These are phyloP conservation scores for Prionchulus punctatus DNA, from an alignment of 2,888 invertebrate species.

Conservation along the genomic window DNA sequence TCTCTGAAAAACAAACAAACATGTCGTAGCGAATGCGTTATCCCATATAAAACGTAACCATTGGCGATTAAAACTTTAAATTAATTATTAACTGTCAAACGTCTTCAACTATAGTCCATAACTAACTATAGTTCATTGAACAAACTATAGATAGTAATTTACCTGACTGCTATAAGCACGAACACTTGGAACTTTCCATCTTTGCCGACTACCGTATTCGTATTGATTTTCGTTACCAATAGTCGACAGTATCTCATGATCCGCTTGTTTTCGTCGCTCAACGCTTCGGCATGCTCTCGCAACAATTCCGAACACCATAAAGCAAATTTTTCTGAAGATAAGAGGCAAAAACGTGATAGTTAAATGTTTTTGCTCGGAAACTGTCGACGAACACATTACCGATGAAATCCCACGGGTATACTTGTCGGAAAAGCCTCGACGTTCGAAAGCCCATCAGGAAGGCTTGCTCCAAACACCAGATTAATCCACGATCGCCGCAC, in stretches of 20 bases:
- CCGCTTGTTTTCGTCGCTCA: conserved; percentile 39
- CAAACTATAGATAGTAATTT: conserved; percentile 17
- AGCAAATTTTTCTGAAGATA: conserved; percentile 19
- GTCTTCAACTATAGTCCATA: too few species aligned
- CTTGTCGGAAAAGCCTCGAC: conserved; percentile 74
- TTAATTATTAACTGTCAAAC: too few species aligned
- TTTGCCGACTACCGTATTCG: conserved; percentile 73
- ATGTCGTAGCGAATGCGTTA: background rate
- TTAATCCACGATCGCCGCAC: conserved; percentile 86
- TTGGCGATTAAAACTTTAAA: too few species aligned
- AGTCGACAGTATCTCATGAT: conserved; percentile 76
- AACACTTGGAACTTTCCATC: conserved; percentile 96
- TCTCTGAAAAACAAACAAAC: conserved; percentile 28
- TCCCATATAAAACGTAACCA: too few species aligned
- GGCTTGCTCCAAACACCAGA: conserved; percentile 77
- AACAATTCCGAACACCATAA: conserved; percentile 24
- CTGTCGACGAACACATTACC: conserved; percentile 43
- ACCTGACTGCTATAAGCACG: conserved; percentile 81
- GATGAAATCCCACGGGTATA: conserved; percentile 95
- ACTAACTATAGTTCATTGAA: conserved; percentile 1
- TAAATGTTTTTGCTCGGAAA: background rate
- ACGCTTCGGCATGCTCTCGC: conserved; percentile 20
- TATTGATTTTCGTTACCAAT: conserved; percentile 69
- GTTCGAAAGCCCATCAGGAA: conserved; percentile 91
- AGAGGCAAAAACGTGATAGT: conserved; percentile 1